Conservation (phyloP, 2,888 invertebrate species). For the Marasmarcha lunaedactyla region DNA sequence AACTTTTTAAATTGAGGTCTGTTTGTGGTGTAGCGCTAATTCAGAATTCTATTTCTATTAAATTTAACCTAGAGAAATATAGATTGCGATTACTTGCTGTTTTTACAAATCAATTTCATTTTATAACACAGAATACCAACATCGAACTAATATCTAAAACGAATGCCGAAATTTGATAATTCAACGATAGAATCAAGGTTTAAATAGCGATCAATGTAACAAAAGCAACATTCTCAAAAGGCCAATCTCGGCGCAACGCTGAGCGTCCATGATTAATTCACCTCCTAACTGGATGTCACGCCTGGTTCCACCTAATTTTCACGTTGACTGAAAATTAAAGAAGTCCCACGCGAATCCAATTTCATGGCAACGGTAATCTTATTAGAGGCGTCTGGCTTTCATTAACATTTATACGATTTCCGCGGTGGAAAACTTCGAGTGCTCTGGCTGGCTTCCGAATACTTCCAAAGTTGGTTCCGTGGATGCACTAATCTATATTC, state of each 20-base stretch:
- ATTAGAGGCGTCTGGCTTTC: conserved; percentile 62
- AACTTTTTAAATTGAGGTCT: too few relatives aligned
- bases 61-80: too few relatives aligned
- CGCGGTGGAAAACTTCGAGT: conserved; percentile 40
- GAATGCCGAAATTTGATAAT: too few relatives aligned
- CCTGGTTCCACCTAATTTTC: conserved; percentile 50
- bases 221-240: conserved; percentile 3
- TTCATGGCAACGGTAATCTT: conserved; percentile 62
- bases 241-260: conserved; percentile 10
- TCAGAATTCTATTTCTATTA: too few relatives aligned
- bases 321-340: conserved; percentile 61
- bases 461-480: conserved; percentile 18
- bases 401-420: conserved; percentile 66
- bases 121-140: too few relatives aligned
- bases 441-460: conserved; percentile 4
- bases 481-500: conserved; percentile 56
- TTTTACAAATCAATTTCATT: too few relatives aligned
- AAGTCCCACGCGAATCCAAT: conserved; percentile 61
- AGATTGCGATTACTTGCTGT: too few relatives aligned
- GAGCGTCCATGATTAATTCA: not conserved
- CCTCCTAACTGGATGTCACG: conserved; percentile 16
- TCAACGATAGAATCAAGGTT: too few relatives aligned
- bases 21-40: too few relatives aligned
- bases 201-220: too few relatives aligned
- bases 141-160: too few relatives aligned